phyloP scores from a whole-genome alignment of 1,140 invertebrate genomes.

The Hestina assimilis region DNA sequence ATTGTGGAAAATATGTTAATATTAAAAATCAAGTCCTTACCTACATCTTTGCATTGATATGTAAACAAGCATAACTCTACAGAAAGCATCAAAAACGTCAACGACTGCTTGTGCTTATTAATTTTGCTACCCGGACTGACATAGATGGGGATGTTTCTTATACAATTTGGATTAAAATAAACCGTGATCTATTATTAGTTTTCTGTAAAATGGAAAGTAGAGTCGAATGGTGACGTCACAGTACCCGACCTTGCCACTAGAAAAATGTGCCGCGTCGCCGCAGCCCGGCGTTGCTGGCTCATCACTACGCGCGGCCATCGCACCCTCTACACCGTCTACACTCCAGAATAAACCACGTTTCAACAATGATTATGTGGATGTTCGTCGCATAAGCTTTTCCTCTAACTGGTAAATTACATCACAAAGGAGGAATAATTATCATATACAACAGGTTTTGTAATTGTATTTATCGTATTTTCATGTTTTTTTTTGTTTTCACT shows the following conservation, averaged over 20 bases:
- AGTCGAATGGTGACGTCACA: slow-evolving; percentile 62
- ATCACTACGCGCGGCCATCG: slow-evolving; percentile 56
- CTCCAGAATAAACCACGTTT: neutral
- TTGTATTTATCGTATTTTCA: too few species aligned
- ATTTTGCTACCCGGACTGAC: too few species aligned
- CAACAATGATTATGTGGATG: neutral
- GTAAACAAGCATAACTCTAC: too few species aligned
- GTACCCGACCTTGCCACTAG: slow-evolving; percentile 70
- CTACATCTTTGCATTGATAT: too few species aligned
- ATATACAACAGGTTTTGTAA: neutral
- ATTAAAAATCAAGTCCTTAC: too few species aligned
- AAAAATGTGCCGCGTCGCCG: slow-evolving; percentile 74
- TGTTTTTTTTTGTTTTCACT: too few species aligned
- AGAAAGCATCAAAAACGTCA: too few species aligned
- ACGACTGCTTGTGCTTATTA: too few species aligned
- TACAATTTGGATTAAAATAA: neutral
- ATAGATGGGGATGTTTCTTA: neutral
- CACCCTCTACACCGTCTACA: slow-evolving; percentile 32
- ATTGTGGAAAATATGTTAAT: too few species aligned
- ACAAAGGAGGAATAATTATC: too few species aligned
- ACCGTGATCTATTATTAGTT: neutral
- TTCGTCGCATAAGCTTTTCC: too few species aligned
- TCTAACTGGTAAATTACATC: too few species aligned
- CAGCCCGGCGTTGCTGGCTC: slow-evolving; percentile 59
- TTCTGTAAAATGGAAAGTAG: slow-evolving; percentile 62